A percentile compares a stretch with the other conserved stretches of the same genome.
Evolutionary conservation across 2,797 vertebrate genomes (phyloP).

Genomic region (Dicrostonyx torquatus): DNA sequence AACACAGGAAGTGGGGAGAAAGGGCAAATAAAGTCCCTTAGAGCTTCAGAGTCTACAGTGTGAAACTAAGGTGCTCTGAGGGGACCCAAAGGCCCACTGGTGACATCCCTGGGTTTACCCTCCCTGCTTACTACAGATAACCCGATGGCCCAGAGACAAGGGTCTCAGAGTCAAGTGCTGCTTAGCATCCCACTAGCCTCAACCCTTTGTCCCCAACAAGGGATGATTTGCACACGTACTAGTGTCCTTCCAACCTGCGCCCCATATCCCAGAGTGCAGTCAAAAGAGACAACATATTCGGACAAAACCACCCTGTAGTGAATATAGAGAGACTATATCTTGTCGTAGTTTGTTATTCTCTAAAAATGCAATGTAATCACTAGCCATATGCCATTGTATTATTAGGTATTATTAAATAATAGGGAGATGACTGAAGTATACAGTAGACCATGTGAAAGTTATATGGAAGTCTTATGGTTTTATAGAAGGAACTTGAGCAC

Average conservation of each 20-base stretch:
- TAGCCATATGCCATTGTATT: neutral
- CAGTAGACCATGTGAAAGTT: neutral
- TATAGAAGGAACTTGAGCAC: neutral
- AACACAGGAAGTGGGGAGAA: neutral
- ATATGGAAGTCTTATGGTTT: neutral
- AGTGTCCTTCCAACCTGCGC: neutral
- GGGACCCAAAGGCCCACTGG: neutral
- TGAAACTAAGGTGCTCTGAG: neutral
- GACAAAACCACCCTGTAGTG: neutral
- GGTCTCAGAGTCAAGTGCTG: neutral
- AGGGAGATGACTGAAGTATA: neutral
- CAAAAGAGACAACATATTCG: neutral
- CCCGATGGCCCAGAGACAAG: neutral
- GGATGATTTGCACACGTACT: neutral
- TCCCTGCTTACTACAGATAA: neutral
- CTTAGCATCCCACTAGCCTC: neutral
- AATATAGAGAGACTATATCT: neutral
- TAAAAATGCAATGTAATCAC: neutral
- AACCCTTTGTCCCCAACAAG: neutral
- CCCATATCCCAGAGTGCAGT: too few relatives aligned
- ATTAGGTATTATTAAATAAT: neutral
- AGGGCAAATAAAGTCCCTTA: neutral
- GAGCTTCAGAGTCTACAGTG: neutral
- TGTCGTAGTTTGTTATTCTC: neutral
- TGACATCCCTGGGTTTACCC: neutral